Conservation (phyloP, 2,113 vertebrate species). For the Cochlearius cochlearius region DNA sequence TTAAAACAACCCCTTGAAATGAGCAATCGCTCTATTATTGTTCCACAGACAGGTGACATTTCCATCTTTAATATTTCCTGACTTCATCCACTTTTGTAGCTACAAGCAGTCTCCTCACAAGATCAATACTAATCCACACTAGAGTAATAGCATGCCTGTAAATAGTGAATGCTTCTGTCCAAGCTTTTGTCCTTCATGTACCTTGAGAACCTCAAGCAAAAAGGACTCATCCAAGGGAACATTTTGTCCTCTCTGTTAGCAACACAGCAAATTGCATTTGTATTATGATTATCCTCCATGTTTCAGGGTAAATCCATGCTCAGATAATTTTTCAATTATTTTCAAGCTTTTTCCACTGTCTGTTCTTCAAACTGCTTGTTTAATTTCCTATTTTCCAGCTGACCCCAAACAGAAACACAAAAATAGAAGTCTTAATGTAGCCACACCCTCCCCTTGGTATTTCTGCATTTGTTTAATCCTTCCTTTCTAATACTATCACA, state of each 20-base stretch:
- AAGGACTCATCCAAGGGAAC: not conserved
- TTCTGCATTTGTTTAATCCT: not conserved
- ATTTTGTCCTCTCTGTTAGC: not conserved
- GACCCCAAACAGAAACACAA: not conserved
- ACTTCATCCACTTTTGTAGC: not conserved
- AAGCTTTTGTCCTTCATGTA: not conserved
- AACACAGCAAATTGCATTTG: not conserved
- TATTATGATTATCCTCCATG: not conserved
- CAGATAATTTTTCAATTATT: not conserved
- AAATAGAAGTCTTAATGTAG: not conserved
- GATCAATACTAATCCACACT: not conserved
- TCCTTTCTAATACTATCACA: not conserved
- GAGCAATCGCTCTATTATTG: not conserved
- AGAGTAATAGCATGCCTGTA: not conserved
- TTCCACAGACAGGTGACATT: not conserved
- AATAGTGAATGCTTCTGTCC: not conserved
- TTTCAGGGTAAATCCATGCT: not conserved
- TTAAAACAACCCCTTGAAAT: not conserved
- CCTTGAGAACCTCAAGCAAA: not conserved
- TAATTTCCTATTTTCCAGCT: not conserved
- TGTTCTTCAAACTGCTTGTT: not conserved
- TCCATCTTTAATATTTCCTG: not conserved
- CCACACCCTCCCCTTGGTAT: not conserved
- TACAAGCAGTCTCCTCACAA: not conserved
- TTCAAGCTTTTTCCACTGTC: not conserved